Percentiles rank a stretch among this genome's conserved stretches.
Conservation (phyloP, 2,113 vertebrate genomes). For the cat (Felis catus) region F.catus_Fca126_mat1.0 CM031416.1:53428501-53429000, state of each 20-base stretch:
- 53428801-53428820: background rate
- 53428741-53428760: background rate
- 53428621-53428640: slow-evolving; percentile 31
- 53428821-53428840: background rate
- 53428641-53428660: background rate
- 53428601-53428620: background rate
- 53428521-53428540: background rate
- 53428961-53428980: background rate
- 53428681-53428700: slow-evolving; percentile 7
- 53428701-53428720: background rate
- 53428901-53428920: background rate
- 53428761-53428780: background rate
- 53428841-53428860: slow-evolving; percentile 1
- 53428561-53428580: background rate
- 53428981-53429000: background rate
- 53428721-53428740: background rate
- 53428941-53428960: background rate
- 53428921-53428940: slow-evolving; percentile 41
- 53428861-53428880: slow-evolving; percentile 7
- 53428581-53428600: background rate
- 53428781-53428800: background rate
- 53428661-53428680: background rate
- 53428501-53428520: background rate
- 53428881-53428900: slow-evolving; percentile 8
- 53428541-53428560: background rate